phyloP scores from a whole-genome alignment of 2,888 invertebrate species.

The Melipona bicolor region DNA sequence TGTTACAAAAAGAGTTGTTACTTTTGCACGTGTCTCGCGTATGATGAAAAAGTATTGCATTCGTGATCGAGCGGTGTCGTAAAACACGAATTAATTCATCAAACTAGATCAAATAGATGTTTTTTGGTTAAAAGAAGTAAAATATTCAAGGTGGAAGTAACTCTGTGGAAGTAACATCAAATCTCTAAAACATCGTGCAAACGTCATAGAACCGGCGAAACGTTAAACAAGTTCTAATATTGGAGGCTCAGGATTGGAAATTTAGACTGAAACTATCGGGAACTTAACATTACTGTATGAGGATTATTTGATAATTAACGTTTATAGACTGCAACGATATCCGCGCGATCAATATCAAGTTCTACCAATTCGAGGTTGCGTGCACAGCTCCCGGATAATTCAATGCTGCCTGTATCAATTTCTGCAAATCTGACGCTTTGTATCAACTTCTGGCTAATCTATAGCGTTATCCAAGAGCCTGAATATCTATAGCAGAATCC shows the following conservation, averaged over 20 bases:
- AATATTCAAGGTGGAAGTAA: slow-evolving; percentile 17
- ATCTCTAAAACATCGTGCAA: background rate
- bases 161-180: background rate
- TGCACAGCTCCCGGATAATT: background rate
- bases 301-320: too few relatives aligned
- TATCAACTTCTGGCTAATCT: slow-evolving; percentile 14
- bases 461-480: background rate
- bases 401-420: background rate
- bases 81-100: background rate
- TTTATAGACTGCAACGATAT: background rate
- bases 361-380: background rate
- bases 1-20: background rate
- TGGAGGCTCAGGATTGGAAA: background rate
- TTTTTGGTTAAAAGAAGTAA: background rate
- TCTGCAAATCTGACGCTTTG: background rate
- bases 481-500: background rate
- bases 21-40: background rate
- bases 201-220: background rate
- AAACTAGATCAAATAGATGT: background rate
- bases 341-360: background rate
- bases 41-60: slow-evolving; percentile 16
- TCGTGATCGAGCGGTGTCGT: slow-evolving; percentile 12
- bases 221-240: background rate
- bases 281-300: too few relatives aligned
- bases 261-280: background rate